phyloP scores from a whole-genome alignment of 2,113 vertebrate species.

The Pao palembangensis region DNA sequence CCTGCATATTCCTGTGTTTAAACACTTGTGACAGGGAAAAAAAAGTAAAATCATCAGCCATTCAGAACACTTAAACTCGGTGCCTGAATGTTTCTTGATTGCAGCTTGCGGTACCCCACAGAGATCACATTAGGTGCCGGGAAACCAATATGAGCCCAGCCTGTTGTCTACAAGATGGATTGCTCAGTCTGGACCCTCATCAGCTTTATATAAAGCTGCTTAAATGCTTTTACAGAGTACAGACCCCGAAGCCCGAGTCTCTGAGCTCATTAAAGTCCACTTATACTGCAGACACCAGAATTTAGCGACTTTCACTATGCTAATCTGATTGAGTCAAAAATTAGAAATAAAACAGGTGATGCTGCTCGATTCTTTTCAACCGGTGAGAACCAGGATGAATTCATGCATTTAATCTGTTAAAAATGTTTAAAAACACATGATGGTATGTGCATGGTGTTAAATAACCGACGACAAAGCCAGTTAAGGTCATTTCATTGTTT shows the following conservation, averaged over 20 bases:
- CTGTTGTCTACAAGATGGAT: conserved; percentile 20
- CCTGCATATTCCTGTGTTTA: not conserved
- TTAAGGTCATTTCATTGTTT: conserved; percentile 48
- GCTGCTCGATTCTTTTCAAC: not conserved
- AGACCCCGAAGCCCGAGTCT: not conserved
- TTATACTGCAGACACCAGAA: too few species aligned
- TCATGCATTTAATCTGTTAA: too few species aligned
- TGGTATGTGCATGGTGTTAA: not conserved
- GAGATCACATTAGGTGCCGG: conserved; percentile 25
- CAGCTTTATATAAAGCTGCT: conserved; percentile 8
- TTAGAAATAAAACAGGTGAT: not conserved
- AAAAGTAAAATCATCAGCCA: not conserved
- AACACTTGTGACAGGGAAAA: too few species aligned
- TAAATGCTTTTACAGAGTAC: conserved; percentile 10
- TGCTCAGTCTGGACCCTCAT: conserved; percentile 5
- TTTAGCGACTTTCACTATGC: too few species aligned
- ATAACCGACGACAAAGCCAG: conserved; percentile 36
- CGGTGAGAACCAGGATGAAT: too few species aligned
- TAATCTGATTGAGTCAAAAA: too few species aligned
- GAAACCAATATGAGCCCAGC: conserved; percentile 5
- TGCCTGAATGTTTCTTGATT: conserved; percentile 16
- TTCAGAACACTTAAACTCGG: not conserved
- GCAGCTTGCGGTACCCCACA: conserved; percentile 6
- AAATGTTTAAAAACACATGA: too few species aligned
- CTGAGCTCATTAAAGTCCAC: too few species aligned